Evolutionary conservation across 2,888 invertebrate genomes (phyloP), one percentile per base, ranked within the genome.

Genomic region (Cyaniris semiargus): DNA sequence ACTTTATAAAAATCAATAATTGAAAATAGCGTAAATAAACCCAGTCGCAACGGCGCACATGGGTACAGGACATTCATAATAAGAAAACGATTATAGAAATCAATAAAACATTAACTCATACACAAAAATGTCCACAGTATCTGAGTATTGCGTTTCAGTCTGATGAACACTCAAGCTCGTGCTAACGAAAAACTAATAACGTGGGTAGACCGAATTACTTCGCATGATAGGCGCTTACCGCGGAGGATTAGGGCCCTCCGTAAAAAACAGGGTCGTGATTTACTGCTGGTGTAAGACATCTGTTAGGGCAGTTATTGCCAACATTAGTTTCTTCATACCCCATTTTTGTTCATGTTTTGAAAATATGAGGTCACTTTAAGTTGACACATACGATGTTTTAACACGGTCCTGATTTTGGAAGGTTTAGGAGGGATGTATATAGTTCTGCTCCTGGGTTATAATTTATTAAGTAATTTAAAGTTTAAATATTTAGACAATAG

Each of bases 231-330:
- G 86, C 86, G 85, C 89, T 89, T 87, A 87, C 83, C 82, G 82
- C 82, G 23, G 83, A 84, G 89, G 90, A 90, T 91, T 91, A 91
- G 85, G 85, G 87, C 92, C 92, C 93, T 89, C 85, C 83, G 88
- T 91, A 93, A 93, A 93, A 94, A 94, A 93, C 92, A 93, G 91
- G 91, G 91, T 83, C 82, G 80, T 87, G 84, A 84, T 84, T 83
- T 83, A 82, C 83, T 84, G 84, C 87, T 88, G 86, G 86, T 84
- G 82, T 83, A 81, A 80, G 86, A 83, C 84, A 84, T 84, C 84
- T 84, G 84, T 83, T 84, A 78, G 80, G 80, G 80, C 79, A 80
- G 79, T 82, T 81, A 81, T 81, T 82, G 80, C 77, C 79, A 76
- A 78, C 78, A 76, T 79, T 80, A 79, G 78, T 80, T 77, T 78